Percentiles rank a stretch among this genome's conserved stretches.
phyloP scores from a whole-genome alignment of 2,888 invertebrate species.

The Nasonia oneida region DNA sequence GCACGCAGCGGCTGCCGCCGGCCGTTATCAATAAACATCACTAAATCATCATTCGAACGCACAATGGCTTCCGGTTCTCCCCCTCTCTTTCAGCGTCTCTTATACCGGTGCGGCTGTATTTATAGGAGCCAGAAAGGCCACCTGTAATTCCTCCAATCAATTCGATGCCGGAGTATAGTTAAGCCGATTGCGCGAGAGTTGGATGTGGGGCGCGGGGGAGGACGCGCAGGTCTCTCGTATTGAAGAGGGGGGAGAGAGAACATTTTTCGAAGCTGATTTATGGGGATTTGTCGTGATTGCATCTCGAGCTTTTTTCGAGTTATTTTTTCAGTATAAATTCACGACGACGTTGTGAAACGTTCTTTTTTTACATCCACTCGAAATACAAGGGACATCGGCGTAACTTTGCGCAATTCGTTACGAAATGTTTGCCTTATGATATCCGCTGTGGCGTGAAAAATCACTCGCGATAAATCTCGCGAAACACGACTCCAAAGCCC shows the following conservation, averaged over 20 bases:
- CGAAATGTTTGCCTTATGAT: not conserved
- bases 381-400: not conserved
- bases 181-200: not conserved
- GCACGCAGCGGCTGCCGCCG: not conserved
- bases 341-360: not conserved
- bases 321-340: not conserved
- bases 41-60: not conserved
- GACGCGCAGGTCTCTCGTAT: not conserved
- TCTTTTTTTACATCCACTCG: not conserved
- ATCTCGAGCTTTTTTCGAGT: too few species aligned
- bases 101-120: not conserved
- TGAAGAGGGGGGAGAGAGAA: not conserved
- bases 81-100: too few species aligned
- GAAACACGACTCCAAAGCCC: not conserved
- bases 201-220: not conserved
- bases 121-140: not conserved
- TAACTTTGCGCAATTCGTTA: not conserved
- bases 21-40: conserved; percentile 39
- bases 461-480: not conserved
- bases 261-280: not conserved
- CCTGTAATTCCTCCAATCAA: conserved; percentile 31
- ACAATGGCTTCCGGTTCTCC: conserved; percentile 7
- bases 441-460: not conserved
- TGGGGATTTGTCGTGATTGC: not conserved
- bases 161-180: not conserved